Evolutionary conservation across 2,113 vertebrate genomes (phyloP).

Genomic region (Poeciliopsis retropinna): DNA sequence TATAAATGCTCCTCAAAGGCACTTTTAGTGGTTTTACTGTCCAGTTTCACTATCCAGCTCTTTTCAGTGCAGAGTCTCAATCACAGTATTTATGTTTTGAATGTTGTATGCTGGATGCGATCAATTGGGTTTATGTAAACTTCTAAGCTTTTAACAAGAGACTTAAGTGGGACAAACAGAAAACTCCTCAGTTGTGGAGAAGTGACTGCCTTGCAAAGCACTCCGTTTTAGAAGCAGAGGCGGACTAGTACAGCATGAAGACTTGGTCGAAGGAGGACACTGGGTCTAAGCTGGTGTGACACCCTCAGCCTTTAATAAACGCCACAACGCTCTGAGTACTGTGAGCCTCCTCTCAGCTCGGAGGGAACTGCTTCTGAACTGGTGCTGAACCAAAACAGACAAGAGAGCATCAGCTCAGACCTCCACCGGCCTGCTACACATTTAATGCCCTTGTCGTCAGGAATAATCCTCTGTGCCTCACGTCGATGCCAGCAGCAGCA

Average conservation of each 20-base stretch:
- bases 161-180: constrained; percentile 52
- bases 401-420: constrained; percentile 70
- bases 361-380: constrained; percentile 70
- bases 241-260: constrained; percentile 57
- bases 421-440: constrained; percentile 72
- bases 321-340: constrained; percentile 65
- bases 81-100: constrained; percentile 38
- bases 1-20: not conserved
- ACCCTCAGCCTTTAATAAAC: constrained; percentile 76
- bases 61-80: constrained; percentile 25
- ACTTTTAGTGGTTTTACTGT: not conserved
- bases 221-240: constrained; percentile 47
- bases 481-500: constrained; percentile 58
- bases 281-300: constrained; percentile 77
- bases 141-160: constrained; percentile 43
- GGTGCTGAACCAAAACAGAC: constrained; percentile 72
- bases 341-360: constrained; percentile 62
- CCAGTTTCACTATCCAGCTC: constrained; percentile 14
- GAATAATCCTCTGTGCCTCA: constrained; percentile 73
- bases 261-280: constrained; percentile 62
- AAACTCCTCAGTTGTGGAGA: constrained; percentile 33
- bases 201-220: constrained; percentile 40
- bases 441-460: constrained; percentile 79
- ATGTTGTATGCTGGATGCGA: constrained; percentile 34
- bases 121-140: constrained; percentile 36